These are phyloP conservation scores for Uria aalge DNA, from an alignment of 2,113 vertebrate genomes.

Conservation along the genomic window DNA sequence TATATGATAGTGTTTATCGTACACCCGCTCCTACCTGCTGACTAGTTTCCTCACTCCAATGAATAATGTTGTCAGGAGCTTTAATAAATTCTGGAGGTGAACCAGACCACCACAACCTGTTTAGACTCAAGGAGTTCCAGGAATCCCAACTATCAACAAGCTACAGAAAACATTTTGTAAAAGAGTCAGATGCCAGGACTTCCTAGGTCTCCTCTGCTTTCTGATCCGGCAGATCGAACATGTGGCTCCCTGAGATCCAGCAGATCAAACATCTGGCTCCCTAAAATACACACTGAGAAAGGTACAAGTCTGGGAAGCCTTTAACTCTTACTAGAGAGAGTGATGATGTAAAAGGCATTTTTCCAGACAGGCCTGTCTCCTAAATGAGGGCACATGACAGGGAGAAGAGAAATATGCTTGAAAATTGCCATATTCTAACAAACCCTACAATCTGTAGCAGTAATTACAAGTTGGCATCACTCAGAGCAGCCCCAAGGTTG, in stretches of 20 bases:
- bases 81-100: neutral
- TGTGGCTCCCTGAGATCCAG: neutral
- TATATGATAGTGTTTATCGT: neutral
- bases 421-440: neutral
- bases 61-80: neutral
- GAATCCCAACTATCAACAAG: neutral
- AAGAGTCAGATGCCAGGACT: neutral
- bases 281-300: neutral
- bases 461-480: neutral
- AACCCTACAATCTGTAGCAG: neutral
- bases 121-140: neutral
- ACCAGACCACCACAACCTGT: neutral
- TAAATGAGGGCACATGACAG: neutral
- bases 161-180: neutral
- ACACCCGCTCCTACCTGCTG: neutral
- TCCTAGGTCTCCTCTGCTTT: neutral
- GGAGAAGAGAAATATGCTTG: neutral
- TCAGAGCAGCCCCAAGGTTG: neutral
- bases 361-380: neutral
- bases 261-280: neutral
- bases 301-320: neutral
- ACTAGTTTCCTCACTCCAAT: neutral
- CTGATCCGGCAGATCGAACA: neutral
- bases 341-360: neutral
- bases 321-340: neutral